Evolutionary conservation across 2,113 vertebrate species (phyloP), one percentile per base, ranked within the genome.

Genomic region (Lasiurus cinereus): DNA sequence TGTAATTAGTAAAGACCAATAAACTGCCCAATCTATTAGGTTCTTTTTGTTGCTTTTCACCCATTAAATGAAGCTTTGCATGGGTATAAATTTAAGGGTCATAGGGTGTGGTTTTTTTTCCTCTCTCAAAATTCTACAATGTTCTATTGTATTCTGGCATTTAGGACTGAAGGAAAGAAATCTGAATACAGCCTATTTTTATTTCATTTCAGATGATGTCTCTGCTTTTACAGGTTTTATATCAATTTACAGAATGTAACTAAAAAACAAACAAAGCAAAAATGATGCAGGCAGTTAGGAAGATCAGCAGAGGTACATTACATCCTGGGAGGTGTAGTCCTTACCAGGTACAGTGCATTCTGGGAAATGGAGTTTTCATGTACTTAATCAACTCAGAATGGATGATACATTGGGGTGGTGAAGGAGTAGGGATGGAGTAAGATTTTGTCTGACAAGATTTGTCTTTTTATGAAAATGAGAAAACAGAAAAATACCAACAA

Each of bases 1-100:
- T 76, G 83, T 92, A 50, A 94, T 95, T 94, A 92, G 74, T 62
- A 62, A 89, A 85, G 62, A 83, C 83, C 31, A 83, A 78, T 78
- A 94, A 93, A 78, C 19, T 90, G 10, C 18, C 72, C 21, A 52
- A 31, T n/a, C n/a, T 59, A 69, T 93, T 6, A 85, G 11, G 24
- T 78, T 93, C 78, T 77, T 96, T 96, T 69, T 82, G 69, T 85
- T 88, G 72, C 67, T 39, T 95, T 85, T 31, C n/a, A 64, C 33
- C 31, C 70, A 59, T 86, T 79, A 92, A 67, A 80, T 80, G 83
- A 83, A 82, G 83, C 31, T 77, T 91, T 79, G 29, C 52, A 64
- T 91, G 46, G 33, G 31, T 64, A 76, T 86, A 87, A 85, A 83
- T 83, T 78, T 74, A 90, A 77, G 76, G 19, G 22, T 56, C 78